These are phyloP conservation scores for Muscicapa striata DNA, from an alignment of 2,797 vertebrate species.

Conservation along the genomic window DNA sequence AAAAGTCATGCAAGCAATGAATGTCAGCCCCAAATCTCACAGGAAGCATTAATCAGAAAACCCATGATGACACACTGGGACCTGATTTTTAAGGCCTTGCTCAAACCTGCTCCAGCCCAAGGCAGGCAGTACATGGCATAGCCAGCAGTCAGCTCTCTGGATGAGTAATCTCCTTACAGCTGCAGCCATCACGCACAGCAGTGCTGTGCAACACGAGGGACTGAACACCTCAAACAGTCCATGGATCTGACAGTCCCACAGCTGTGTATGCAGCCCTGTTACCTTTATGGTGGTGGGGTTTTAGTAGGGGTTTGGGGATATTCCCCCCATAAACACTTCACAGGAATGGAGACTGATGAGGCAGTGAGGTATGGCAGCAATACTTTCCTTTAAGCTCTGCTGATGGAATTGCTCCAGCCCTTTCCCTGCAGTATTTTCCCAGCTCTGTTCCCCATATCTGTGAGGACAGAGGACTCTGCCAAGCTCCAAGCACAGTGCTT, in stretches of 20 bases:
- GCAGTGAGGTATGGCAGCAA: not conserved
- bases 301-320: not conserved
- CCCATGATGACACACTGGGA: rapidly evolving
- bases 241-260: not conserved
- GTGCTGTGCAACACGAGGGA: not conserved
- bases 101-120: not conserved
- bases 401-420: not conserved
- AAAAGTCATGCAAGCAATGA: not conserved
- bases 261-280: rapidly evolving
- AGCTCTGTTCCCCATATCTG: not conserved
- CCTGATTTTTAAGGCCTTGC: not conserved
- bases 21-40: not conserved
- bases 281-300: rapidly evolving
- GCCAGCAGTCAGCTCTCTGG: not conserved
- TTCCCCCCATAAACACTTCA: rapidly evolving
- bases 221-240: not conserved
- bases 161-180: rapidly evolving
- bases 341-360: not conserved
- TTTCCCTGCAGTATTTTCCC: not conserved
- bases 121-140: rapidly evolving
- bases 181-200: not conserved
- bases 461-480: not conserved
- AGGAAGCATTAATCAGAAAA: not conserved
- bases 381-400: not conserved
- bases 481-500: not conserved